Evolutionary conservation across 2,888 invertebrate species (phyloP).

Genomic region (Salticus scenicus): DNA sequence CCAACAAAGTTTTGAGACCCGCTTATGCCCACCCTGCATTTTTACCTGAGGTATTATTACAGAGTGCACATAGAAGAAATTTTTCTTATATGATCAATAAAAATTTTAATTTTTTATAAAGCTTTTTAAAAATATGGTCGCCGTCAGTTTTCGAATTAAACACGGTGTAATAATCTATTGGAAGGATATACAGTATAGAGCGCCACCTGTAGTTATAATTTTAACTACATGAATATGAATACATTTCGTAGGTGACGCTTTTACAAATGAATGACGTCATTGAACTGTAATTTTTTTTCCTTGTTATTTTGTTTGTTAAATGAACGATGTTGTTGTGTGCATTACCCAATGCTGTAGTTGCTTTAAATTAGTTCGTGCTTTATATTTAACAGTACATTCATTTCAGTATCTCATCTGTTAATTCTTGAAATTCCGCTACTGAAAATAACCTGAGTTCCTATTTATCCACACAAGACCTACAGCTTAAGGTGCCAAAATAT

Average conservation of each 20-base stretch:
- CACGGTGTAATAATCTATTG: too few relatives aligned
- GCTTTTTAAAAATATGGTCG: too few relatives aligned
- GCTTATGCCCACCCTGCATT: too few relatives aligned
- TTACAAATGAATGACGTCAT: slow-evolving; percentile 50
- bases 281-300: slow-evolving; percentile 33
- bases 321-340: slow-evolving; percentile 24
- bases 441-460: slow-evolving; percentile 45
- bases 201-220: too few relatives aligned
- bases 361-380: not conserved
- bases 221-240: too few relatives aligned
- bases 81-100: too few relatives aligned
- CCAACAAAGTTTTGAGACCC: too few relatives aligned
- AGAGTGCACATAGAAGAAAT: too few relatives aligned
- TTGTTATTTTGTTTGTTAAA: slow-evolving; percentile 47
- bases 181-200: too few relatives aligned
- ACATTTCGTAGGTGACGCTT: slow-evolving; percentile 49
- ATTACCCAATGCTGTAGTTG: not conserved
- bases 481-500: slow-evolving; percentile 51
- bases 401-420: not conserved
- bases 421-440: slow-evolving; percentile 4
- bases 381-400: not conserved
- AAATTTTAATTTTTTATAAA: too few relatives aligned
- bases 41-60: too few relatives aligned
- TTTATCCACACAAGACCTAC: not conserved
- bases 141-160: too few relatives aligned